These are phyloP conservation scores for Euwallacea similis DNA, from an alignment of 1,140 invertebrate species.

Conservation along the genomic window DNA sequence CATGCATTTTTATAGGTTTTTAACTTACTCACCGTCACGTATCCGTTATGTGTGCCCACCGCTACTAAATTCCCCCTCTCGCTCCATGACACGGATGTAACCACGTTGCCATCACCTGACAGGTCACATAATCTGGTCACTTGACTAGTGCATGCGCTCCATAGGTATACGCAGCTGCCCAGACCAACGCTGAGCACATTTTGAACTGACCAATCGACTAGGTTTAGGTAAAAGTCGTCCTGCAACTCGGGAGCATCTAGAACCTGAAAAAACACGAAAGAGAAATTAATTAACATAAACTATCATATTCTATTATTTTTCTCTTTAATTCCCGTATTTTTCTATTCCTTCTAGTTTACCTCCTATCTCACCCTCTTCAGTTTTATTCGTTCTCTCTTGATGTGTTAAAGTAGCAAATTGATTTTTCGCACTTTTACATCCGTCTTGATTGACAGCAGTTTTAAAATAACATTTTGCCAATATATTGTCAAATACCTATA, in stretches of 20 bases:
- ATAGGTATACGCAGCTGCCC: slow-evolving; percentile 97
- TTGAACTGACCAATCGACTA: slow-evolving; percentile 99
- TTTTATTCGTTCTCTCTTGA: no score
- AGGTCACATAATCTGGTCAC: slow-evolving; percentile 96
- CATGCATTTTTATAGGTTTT: no score
- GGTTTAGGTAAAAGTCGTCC: slow-evolving; percentile 98
- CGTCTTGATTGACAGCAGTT: no score
- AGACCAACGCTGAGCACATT: slow-evolving; percentile 99
- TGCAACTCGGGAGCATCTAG: slow-evolving; percentile 98
- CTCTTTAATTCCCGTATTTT: no score
- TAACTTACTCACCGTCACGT: slow-evolving; percentile 73
- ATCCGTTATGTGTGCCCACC: slow-evolving; percentile 95
- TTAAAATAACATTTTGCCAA: no score
- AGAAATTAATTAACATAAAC: no score
- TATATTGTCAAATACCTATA: no score
- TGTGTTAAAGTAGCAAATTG: no score
- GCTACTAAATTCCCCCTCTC: slow-evolving; percentile 95
- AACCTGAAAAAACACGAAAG: slow-evolving; percentile 55
- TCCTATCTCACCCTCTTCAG: no score
- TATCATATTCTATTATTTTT: no score
- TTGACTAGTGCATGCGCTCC: slow-evolving; percentile 99
- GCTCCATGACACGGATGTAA: slow-evolving; percentile 99
- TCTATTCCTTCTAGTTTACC: no score
- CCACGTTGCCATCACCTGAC: slow-evolving; percentile 87
- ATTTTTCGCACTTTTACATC: no score